Evolutionary conservation across 2,113 vertebrate genomes (phyloP).

Genomic region (Pluvianellus socialis): DNA sequence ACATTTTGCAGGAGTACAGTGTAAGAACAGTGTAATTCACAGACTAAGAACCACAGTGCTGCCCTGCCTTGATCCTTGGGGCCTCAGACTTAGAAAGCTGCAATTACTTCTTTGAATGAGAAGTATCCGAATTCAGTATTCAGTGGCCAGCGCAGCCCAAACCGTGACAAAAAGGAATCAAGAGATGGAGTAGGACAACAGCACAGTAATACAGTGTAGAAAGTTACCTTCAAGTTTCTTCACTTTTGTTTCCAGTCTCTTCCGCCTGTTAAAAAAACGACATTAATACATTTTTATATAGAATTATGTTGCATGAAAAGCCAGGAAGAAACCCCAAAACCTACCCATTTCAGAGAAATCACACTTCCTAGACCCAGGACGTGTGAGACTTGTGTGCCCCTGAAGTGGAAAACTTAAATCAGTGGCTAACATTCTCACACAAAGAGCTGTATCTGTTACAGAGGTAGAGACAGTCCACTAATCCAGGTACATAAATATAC

Average conservation of each 20-base stretch:
- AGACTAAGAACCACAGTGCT: background rate
- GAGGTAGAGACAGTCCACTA: background rate
- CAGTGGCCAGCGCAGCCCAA: background rate
- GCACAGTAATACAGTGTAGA: background rate
- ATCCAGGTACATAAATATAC: background rate
- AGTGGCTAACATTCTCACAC: background rate
- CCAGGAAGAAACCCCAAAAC: background rate
- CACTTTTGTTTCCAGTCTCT: constrained; percentile 86
- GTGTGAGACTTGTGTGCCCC: background rate
- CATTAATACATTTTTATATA: background rate
- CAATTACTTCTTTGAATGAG: background rate
- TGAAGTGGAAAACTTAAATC: background rate
- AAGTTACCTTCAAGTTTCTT: constrained; percentile 86
- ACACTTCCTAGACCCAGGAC: background rate
- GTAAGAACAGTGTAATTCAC: background rate
- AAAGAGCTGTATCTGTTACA: background rate
- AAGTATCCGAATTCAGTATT: background rate
- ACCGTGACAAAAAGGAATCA: background rate
- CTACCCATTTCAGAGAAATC: background rate
- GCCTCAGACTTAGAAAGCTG: background rate
- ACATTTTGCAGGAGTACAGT: background rate
- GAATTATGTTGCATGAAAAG: background rate
- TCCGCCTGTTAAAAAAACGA: constrained; percentile 78
- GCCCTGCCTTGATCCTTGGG: background rate
- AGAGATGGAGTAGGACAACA: background rate